These are phyloP conservation scores for Ophion obscuratus DNA, from an alignment of 2,888 invertebrate species.

Conservation along the genomic window DNA sequence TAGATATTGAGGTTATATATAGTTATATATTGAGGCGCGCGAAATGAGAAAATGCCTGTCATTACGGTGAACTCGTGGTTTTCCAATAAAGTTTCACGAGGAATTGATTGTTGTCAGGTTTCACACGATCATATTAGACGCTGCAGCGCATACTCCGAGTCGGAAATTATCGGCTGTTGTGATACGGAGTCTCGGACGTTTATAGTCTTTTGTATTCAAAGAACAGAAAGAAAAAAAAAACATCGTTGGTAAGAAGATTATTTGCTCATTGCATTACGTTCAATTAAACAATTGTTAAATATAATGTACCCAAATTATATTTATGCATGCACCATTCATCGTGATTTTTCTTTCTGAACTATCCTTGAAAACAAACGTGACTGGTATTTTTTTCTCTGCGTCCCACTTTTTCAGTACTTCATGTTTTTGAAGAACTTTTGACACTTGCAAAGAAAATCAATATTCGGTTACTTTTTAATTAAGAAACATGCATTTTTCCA, in stretches of 20 bases:
- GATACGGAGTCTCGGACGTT: conserved; percentile 4
- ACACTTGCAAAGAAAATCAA: too few species aligned
- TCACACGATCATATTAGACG: conserved; percentile 27
- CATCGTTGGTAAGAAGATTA: neutral
- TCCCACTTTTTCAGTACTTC: neutral
- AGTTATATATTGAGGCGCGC: too few species aligned
- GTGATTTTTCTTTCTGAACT: neutral
- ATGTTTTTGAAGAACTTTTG: neutral
- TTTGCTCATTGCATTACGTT: neutral
- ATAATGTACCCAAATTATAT: neutral
- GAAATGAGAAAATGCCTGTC: conserved; percentile 47
- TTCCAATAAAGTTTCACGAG: conserved; percentile 52
- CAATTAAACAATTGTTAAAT: conserved; percentile 1
- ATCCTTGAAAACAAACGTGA: neutral
- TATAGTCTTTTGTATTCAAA: conserved; percentile 35
- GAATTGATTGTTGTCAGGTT: conserved; percentile 42
- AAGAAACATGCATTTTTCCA: too few species aligned
- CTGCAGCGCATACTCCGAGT: neutral
- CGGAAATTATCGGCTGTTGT: conserved; percentile 50
- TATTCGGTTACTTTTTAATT: too few species aligned
- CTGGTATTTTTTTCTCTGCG: neutral
- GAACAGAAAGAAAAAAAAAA: neutral
- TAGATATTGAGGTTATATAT: neutral
- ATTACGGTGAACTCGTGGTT: conserved; percentile 46
- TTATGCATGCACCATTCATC: neutral